Evolutionary conservation across 2,113 vertebrate genomes (phyloP).

Genomic region (Phylloscopus whistleri): DNA sequence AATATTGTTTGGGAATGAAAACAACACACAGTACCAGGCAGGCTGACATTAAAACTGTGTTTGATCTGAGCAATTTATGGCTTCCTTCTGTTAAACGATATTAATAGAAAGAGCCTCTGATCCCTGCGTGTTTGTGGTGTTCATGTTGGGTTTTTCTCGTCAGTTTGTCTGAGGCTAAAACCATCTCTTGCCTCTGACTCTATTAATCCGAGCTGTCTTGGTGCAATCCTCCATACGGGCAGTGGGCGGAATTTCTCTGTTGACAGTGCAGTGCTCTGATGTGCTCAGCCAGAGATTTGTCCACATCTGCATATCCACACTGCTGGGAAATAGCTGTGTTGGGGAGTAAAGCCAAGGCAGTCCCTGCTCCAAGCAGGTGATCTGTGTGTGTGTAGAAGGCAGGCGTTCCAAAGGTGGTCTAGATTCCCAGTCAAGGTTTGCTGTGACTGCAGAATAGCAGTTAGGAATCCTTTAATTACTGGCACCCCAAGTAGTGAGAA

Average conservation of each 20-base stretch:
- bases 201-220: neutral
- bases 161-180: neutral
- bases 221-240: neutral
- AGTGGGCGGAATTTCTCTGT: neutral
- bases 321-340: neutral
- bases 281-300: neutral
- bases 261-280: neutral
- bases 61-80: slow-evolving; percentile 40
- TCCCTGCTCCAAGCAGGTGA: neutral
- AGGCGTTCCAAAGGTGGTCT: neutral
- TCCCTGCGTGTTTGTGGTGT: neutral
- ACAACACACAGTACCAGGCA: neutral
- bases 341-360: neutral
- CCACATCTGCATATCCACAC: neutral
- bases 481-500: neutral
- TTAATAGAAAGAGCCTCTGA: slow-evolving; percentile 23
- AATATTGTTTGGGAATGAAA: slow-evolving; percentile 40
- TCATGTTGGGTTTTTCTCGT: neutral
- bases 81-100: slow-evolving; percentile 28
- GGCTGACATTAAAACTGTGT: neutral
- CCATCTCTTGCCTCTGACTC: neutral
- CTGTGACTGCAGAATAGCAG: neutral
- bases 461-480: neutral
- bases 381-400: neutral
- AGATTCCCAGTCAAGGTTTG: neutral